A percentile compares a stretch with the other conserved stretches of the same genome.
Evolutionary conservation across 2,797 vertebrate species (phyloP).

Genomic region (Chelmon rostratus): DNA sequence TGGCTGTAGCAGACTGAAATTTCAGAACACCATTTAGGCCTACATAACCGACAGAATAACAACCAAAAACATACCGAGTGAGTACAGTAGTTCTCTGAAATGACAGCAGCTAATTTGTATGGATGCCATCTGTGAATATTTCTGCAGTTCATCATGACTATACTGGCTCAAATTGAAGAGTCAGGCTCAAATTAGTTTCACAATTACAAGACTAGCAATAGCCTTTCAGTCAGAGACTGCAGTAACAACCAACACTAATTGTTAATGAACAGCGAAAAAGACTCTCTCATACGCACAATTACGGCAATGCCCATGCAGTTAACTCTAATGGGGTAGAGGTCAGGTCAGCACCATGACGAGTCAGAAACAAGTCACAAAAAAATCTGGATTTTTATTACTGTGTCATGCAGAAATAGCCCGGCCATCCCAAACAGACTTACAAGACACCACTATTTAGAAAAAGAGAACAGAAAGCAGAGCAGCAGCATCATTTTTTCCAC

Average conservation of each 20-base stretch:
- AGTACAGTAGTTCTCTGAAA: conserved; percentile 21
- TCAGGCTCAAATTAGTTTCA: conserved; percentile 55
- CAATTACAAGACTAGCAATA: conserved; percentile 42
- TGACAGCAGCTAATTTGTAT: conserved; percentile 35
- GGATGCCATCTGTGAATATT: conserved; percentile 38
- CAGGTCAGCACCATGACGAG: conserved; percentile 25
- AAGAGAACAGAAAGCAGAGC: background rate
- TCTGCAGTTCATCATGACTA: conserved; percentile 47
- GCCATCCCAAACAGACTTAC: background rate
- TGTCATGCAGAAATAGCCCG: background rate
- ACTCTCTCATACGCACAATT: conserved; percentile 24
- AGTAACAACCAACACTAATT: conserved; percentile 30
- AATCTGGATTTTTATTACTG: background rate
- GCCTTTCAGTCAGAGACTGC: conserved; percentile 30
- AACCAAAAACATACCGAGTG: background rate
- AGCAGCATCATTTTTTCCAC: background rate
- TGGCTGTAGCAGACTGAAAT: background rate
- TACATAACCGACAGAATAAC: background rate
- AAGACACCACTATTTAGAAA: background rate
- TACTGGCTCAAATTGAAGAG: conserved; percentile 44
- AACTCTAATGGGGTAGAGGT: conserved; percentile 31
- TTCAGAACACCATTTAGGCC: background rate
- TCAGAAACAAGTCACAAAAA: conserved; percentile 27
- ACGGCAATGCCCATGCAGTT: conserved; percentile 6
- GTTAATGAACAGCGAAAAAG: conserved; percentile 28